A percentile compares a stretch with the other conserved stretches of the same genome.
Conservation (phyloP, 2,797 vertebrate genomes). For the Eptatretus atami region DNA sequence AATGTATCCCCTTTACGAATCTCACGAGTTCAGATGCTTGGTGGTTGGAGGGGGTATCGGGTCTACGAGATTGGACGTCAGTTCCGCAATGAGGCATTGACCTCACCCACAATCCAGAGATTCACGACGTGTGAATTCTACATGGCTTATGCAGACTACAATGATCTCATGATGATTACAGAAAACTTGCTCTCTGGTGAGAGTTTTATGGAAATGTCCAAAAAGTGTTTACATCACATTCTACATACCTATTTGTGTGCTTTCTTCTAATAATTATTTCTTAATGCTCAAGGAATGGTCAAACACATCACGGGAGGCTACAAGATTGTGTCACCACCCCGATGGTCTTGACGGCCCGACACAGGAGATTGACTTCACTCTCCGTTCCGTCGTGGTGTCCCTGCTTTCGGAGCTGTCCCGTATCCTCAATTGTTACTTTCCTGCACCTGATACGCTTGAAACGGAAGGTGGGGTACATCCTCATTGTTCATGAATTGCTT, state of each 20-base stretch:
- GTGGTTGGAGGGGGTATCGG: conserved; percentile 73
- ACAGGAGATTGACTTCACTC: conserved; percentile 68
- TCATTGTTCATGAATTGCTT: neutral
- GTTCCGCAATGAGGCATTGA: conserved; percentile 92
- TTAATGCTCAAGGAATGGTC: conserved; percentile 41
- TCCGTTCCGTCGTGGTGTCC: conserved; percentile 46
- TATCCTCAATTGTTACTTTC: conserved; percentile 36
- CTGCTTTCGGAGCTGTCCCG: conserved; percentile 66
- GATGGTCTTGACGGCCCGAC: conserved; percentile 52
- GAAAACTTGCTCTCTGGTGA: conserved; percentile 67
- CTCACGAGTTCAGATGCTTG: conserved; percentile 36
- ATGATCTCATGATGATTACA: conserved; percentile 79
- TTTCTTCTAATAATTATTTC: no score
- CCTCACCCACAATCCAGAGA: conserved; percentile 85
- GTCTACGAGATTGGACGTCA: conserved; percentile 88
- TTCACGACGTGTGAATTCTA: conserved; percentile 98
- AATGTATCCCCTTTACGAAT: no score
- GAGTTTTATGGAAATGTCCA: no score
- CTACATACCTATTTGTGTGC: no score
- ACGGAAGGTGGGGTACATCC: conserved; percentile 17
- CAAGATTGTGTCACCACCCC: conserved; percentile 57
- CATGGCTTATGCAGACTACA: conserved; percentile 90
- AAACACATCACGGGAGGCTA: conserved; percentile 56
- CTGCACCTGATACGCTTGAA: conserved; percentile 23
- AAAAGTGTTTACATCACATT: no score